Percentiles rank a stretch among this genome's conserved stretches.
Conservation (phyloP, 2,797 vertebrate genomes). For the Gadopsis marmoratus region DNA sequence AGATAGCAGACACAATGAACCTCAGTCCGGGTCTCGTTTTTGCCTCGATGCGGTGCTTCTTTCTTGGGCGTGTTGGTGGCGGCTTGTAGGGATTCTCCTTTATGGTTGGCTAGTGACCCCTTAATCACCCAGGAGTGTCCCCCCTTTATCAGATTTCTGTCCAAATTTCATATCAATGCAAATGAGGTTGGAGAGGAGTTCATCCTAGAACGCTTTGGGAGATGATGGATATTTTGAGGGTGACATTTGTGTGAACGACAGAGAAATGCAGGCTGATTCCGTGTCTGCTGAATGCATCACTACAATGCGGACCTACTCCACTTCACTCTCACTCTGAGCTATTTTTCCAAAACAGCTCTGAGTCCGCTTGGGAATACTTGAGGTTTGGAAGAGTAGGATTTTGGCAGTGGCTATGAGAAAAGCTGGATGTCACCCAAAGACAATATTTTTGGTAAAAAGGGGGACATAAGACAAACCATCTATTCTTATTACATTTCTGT, state of each 20-base stretch:
- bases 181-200: conserved; percentile 67
- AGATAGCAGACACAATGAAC: conserved; percentile 80
- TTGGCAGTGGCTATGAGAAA: conserved; percentile 72
- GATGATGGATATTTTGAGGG: conserved; percentile 44
- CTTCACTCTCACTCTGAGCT: conserved; percentile 34
- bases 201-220: conserved; percentile 59
- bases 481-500: conserved; percentile 76
- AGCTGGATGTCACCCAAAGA: conserved; percentile 77
- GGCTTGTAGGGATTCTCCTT: conserved; percentile 61
- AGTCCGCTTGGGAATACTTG: conserved; percentile 77
- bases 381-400: conserved; percentile 75
- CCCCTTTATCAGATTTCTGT: conserved; percentile 58
- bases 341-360: conserved; percentile 75
- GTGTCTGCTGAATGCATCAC: conserved; percentile 65
- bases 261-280: conserved; percentile 36
- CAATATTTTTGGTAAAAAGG: conserved; percentile 79
- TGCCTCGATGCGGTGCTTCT: conserved; percentile 52
- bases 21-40: conserved; percentile 62
- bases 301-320: conserved; percentile 47
- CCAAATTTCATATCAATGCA: conserved; percentile 77
- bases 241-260: conserved; percentile 31
- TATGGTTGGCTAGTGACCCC: conserved; percentile 72
- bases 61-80: conserved; percentile 38
- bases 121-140: conserved; percentile 55
- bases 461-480: conserved; percentile 72